Percentiles rank a stretch among this genome's conserved stretches.
phyloP scores from a whole-genome alignment of 1,140 invertebrate genomes.

The Ptiloglossa arizonensis region DNA sequence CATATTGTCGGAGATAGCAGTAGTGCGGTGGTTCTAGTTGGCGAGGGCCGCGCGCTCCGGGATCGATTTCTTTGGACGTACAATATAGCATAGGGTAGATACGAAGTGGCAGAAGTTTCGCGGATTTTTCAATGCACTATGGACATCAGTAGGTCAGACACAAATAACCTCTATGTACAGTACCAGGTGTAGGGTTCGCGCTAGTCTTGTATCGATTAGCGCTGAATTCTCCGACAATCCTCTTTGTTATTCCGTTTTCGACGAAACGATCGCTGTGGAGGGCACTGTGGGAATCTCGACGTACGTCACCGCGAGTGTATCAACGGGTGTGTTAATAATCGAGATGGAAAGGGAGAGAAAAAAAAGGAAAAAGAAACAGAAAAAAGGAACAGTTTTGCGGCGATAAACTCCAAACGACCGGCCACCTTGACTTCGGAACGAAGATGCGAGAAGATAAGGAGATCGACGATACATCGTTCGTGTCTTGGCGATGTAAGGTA shows the following conservation, averaged over 20 bases:
- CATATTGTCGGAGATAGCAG: too few relatives aligned
- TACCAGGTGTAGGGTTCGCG: constrained; percentile 18
- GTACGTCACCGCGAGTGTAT: too few relatives aligned
- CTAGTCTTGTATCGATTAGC: constrained; percentile 27
- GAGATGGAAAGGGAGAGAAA: too few relatives aligned
- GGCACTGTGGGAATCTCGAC: too few relatives aligned
- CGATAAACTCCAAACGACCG: too few relatives aligned
- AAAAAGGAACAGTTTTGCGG: too few relatives aligned
- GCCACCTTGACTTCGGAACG: too few relatives aligned
- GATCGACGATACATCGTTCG: neutral
- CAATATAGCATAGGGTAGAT: neutral
- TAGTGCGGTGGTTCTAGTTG: too few relatives aligned
- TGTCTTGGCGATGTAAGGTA: neutral
- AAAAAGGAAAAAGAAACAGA: too few relatives aligned
- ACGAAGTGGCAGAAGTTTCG: neutral
- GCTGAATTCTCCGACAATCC: neutral
- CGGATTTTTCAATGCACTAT: neutral
- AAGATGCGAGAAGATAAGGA: too few relatives aligned
- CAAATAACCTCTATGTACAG: constrained; percentile 11
- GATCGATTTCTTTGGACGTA: neutral
- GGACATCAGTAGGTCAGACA: neutral
- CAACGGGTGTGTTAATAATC: too few relatives aligned
- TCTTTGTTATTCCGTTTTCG: neutral
- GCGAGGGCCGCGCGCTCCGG: neutral
- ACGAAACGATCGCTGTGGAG: neutral